phyloP scores from a whole-genome alignment of 2,113 vertebrate genomes.

The Gadus chalcogrammus region DNA sequence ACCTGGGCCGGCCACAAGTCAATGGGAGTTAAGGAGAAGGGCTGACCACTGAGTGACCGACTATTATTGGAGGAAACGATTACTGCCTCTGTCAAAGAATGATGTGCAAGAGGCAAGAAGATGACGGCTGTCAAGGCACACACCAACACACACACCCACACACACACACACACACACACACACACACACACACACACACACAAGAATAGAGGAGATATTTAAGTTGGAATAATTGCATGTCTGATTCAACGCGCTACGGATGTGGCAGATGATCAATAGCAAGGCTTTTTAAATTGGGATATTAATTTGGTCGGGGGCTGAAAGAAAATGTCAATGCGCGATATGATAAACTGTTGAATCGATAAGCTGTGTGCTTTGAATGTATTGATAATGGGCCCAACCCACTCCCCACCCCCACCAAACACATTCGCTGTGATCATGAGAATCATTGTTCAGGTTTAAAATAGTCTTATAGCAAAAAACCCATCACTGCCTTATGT shows the following conservation, averaged over 20 bases:
- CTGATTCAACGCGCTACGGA: background rate
- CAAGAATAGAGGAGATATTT: background rate
- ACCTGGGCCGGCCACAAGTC: background rate
- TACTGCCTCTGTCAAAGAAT: background rate
- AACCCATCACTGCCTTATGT: background rate
- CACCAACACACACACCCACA: background rate
- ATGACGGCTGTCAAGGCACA: background rate
- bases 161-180: background rate
- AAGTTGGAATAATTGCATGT: constrained; percentile 3
- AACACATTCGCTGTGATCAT: background rate
- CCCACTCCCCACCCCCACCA: too few species aligned
- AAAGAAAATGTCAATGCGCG: constrained; percentile 4
- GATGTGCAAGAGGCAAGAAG: background rate
- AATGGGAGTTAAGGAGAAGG: background rate
- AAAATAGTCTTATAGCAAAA: background rate
- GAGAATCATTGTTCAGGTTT: background rate
- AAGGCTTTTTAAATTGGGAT: background rate
- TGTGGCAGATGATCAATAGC: constrained; percentile 22
- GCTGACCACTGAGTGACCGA: background rate
- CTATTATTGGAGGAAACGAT: background rate
- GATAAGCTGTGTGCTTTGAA: background rate
- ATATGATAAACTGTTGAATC: background rate
- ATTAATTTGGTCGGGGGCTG: constrained; percentile 7
- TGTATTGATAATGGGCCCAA: background rate
- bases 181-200: background rate